Evolutionary conservation across 2,113 vertebrate genomes (phyloP).

Genomic region (Crypturellus undulatus): DNA sequence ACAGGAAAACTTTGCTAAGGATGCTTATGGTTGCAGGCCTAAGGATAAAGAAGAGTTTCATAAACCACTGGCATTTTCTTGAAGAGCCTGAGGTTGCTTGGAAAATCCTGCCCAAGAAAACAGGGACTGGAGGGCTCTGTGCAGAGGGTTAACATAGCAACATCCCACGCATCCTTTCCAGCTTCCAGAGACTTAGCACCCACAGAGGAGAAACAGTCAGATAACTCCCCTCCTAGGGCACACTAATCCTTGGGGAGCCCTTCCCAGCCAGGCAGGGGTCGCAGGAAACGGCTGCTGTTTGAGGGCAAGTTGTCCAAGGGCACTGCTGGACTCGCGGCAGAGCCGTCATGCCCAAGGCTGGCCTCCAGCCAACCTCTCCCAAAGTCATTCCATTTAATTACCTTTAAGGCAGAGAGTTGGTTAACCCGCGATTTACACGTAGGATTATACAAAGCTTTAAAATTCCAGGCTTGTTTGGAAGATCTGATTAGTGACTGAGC

Average conservation of each 20-base stretch:
- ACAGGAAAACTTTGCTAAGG: background rate
- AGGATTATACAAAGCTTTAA: background rate
- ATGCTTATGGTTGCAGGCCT: background rate
- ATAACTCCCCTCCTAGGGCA: background rate
- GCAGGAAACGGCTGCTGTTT: background rate
- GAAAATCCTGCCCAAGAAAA: background rate
- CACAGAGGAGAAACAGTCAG: background rate
- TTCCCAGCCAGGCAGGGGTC: background rate
- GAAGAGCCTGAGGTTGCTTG: background rate
- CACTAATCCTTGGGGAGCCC: background rate
- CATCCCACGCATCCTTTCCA: background rate
- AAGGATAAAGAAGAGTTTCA: background rate
- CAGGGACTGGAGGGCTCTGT: background rate
- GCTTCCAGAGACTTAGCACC: background rate
- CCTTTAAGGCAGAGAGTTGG: background rate
- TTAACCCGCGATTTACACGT: background rate
- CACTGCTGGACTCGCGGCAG: background rate
- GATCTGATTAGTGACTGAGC: background rate
- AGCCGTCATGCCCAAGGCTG: background rate
- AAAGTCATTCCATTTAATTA: background rate
- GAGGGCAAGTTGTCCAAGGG: background rate
- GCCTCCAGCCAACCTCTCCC: background rate
- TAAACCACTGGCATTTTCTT: background rate
- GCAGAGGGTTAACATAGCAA: background rate
- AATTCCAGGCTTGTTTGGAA: constrained; percentile 1